Evolutionary conservation across 2,888 invertebrate species (phyloP).

Genomic region (Xylophagus ater): DNA sequence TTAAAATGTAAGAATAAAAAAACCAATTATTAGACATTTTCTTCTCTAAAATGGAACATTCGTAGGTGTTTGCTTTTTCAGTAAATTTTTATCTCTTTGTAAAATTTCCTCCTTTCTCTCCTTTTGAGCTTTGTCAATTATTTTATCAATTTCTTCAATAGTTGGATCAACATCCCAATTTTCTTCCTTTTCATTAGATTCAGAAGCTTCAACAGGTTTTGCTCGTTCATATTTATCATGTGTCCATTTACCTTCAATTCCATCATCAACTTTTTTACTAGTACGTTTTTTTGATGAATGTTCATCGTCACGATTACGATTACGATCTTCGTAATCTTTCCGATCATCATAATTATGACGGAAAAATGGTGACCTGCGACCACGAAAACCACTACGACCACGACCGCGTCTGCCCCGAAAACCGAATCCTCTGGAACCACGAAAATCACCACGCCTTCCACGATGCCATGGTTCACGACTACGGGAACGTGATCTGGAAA

Average conservation of each 20-base stretch:
- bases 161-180: conserved; percentile 23
- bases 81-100: conserved; percentile 42
- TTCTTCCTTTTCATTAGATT: conserved; percentile 42
- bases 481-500: conserved; percentile 26
- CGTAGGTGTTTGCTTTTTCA: conserved; percentile 29
- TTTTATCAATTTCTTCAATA: conserved; percentile 47
- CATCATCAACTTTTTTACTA: conserved; percentile 15
- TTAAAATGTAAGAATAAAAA: too few species aligned
- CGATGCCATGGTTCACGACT: conserved; percentile 14
- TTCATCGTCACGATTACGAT: conserved; percentile 24
- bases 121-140: conserved; percentile 45
- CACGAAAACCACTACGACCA: conserved; percentile 37
- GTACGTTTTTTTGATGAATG: too few species aligned
- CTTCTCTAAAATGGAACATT: conserved; percentile 16
- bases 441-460: conserved; percentile 26
- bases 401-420: conserved; percentile 43
- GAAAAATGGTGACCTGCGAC: conserved; percentile 32
- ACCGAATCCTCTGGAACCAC: conserved; percentile 43
- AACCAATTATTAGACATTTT: too few species aligned
- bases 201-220: conserved; percentile 39
- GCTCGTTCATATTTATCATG: conserved; percentile 42
- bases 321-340: background rate
- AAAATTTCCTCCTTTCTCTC: conserved; percentile 47
- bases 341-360: conserved; percentile 17
- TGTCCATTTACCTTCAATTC: conserved; percentile 41